These are phyloP conservation scores for Pseudomyrmex flavicornis DNA, from an alignment of 1,140 invertebrate species.

Conservation along the genomic window DNA sequence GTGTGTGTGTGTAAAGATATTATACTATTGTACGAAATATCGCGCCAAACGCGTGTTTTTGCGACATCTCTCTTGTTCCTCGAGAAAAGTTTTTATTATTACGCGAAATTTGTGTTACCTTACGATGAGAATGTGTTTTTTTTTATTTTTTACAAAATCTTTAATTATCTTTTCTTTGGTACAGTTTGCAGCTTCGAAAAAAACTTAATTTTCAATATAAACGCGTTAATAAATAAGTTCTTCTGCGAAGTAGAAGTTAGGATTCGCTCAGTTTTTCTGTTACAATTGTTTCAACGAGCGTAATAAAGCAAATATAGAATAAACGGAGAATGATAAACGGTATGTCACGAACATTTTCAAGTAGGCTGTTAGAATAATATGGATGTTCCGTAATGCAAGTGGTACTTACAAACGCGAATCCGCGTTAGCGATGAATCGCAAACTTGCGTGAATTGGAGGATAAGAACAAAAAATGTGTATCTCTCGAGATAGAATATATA, in stretches of 20 bases:
- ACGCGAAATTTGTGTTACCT: not conserved
- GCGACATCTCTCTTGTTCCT: not conserved
- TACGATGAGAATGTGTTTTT: not conserved
- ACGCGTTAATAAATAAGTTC: not conserved
- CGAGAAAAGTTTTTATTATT: not conserved
- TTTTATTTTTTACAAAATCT: not conserved
- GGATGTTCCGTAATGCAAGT: constrained; percentile 54
- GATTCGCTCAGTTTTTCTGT: not conserved
- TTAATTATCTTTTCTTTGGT: not conserved
- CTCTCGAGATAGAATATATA: constrained; percentile 41
- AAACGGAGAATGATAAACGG: no score
- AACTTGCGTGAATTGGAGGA: constrained; percentile 23
- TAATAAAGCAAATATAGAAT: no score
- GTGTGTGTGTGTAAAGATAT: not conserved
- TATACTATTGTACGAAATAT: not conserved
- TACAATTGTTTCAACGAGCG: no score
- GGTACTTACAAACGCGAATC: constrained; percentile 34
- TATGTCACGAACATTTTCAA: not conserved
- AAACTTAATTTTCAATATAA: not conserved
- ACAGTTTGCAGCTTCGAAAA: no score
- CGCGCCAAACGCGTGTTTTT: not conserved
- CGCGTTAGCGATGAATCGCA: constrained; percentile 23
- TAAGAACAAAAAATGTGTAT: constrained; percentile 10
- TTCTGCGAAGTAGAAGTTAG: not conserved
- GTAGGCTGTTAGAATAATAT: constrained; percentile 20